These are phyloP conservation scores for Leptobrachium leishanense DNA, from an alignment of 2,113 vertebrate species.

Conservation along the genomic window DNA sequence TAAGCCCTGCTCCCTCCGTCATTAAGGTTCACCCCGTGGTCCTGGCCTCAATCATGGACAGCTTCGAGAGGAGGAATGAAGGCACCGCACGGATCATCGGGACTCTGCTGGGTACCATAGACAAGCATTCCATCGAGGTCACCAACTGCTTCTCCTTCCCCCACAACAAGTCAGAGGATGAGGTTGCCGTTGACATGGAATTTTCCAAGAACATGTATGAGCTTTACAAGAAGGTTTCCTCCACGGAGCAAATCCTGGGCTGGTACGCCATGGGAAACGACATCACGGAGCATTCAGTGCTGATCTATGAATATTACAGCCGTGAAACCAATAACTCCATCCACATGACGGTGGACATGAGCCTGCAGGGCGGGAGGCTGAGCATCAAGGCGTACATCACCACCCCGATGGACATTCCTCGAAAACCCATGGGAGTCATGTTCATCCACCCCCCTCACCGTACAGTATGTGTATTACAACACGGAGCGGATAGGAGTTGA, in stretches of 20 bases:
- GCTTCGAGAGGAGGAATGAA: constrained; percentile 91
- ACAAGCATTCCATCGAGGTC: constrained; percentile 94
- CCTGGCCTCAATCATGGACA: constrained; percentile 89
- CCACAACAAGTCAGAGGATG: constrained; percentile 97
- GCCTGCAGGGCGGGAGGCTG: constrained; percentile 93
- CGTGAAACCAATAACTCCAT: constrained; percentile 93
- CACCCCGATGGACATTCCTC: constrained; percentile 95
- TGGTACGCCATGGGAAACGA: constrained; percentile 96
- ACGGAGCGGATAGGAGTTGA: constrained; percentile 97
- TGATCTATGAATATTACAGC: constrained; percentile 98
- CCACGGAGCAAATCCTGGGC: constrained; percentile 92
- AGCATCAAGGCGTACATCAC: constrained; percentile 96
- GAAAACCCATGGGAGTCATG: constrained; percentile 96
- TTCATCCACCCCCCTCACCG: constrained; percentile 89
- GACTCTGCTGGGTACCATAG: constrained; percentile 86
- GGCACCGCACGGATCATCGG: constrained; percentile 91
- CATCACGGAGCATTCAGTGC: constrained; percentile 96
- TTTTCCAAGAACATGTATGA: constrained; percentile 99
- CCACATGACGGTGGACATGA: constrained; percentile 90
- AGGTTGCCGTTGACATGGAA: constrained; percentile 90
- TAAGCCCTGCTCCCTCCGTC: constrained; percentile 63
- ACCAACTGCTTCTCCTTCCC: constrained; percentile 99
- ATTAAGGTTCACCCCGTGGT: constrained; percentile 93
- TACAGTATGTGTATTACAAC: constrained; percentile 92
- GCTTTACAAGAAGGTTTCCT: constrained; percentile 94